Percentiles rank a stretch among this genome's conserved stretches.
Conservation (phyloP, 2,113 vertebrate genomes). For the Narcine bancroftii region DNA sequence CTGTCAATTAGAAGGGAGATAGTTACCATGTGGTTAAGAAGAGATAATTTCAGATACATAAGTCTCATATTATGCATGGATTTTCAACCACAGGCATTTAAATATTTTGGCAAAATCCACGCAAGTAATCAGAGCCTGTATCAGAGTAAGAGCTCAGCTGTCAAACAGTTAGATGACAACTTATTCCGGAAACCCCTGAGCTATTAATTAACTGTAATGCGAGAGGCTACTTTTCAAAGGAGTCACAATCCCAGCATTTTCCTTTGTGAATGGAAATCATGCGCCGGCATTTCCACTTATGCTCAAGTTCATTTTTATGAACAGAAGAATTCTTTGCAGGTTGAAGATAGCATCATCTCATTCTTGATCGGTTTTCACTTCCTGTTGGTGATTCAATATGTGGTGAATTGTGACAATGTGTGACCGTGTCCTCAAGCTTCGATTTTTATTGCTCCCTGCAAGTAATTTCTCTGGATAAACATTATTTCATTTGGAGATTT, state of each 20-base stretch:
- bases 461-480: not conserved
- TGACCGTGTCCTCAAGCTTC: not conserved
- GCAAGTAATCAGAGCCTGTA: not conserved
- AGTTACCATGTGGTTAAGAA: not conserved
- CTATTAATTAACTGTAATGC: not conserved
- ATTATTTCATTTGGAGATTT: not conserved
- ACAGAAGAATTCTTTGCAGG: not conserved
- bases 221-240: not conserved
- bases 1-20: conserved; percentile 44
- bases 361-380: not conserved
- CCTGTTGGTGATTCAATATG: not conserved
- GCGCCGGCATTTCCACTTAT: not conserved
- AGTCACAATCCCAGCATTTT: not conserved
- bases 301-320: not conserved
- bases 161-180: not conserved
- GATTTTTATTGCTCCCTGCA: not conserved
- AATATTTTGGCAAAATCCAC: not conserved
- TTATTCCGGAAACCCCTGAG: not conserved
- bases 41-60: not conserved
- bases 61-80: not conserved
- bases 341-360: not conserved
- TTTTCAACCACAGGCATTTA: not conserved
- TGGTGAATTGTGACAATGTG: not conserved
- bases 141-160: not conserved
- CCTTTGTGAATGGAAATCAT: not conserved